These are phyloP conservation scores for Daubentonia madagascariensis DNA, from an alignment of 2,113 vertebrate genomes.

Conservation along the genomic window DNA sequence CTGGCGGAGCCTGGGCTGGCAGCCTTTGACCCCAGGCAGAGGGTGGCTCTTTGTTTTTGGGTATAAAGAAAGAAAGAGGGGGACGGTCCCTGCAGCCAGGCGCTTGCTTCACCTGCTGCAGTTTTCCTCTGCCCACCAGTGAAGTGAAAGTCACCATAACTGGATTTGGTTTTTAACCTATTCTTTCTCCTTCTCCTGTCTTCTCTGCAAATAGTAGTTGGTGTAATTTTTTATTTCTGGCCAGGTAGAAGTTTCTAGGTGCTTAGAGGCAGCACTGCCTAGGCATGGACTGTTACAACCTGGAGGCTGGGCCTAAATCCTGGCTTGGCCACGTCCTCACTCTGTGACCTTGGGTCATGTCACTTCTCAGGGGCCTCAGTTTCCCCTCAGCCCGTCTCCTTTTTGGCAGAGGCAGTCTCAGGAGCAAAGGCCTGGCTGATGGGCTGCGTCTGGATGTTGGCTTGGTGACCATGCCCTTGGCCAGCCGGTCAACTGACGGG, in stretches of 20 bases:
- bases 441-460: not conserved
- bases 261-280: not conserved
- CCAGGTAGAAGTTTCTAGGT: not conserved
- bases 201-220: not conserved
- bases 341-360: fast-evolving
- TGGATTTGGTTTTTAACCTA: fast-evolving
- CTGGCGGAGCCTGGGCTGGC: not conserved
- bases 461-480: not conserved
- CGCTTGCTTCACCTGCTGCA: not conserved
- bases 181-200: too few relatives aligned
- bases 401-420: not conserved
- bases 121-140: not conserved
- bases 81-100: not conserved
- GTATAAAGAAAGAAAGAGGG: not conserved
- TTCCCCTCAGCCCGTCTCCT: not conserved
- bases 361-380: fast-evolving
- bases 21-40: slow-evolving; percentile 31
- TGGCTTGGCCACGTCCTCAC: not conserved
- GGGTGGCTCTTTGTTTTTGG: not conserved
- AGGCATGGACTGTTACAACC: not conserved
- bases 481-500: not conserved
- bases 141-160: not conserved
- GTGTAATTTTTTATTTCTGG: not conserved
- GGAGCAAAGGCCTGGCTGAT: not conserved
- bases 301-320: too few relatives aligned